A percentile compares a stretch with the other conserved stretches of the same genome.
Conservation (phyloP, 2,888 invertebrate species). For the Ypsolopha scabrella region DNA sequence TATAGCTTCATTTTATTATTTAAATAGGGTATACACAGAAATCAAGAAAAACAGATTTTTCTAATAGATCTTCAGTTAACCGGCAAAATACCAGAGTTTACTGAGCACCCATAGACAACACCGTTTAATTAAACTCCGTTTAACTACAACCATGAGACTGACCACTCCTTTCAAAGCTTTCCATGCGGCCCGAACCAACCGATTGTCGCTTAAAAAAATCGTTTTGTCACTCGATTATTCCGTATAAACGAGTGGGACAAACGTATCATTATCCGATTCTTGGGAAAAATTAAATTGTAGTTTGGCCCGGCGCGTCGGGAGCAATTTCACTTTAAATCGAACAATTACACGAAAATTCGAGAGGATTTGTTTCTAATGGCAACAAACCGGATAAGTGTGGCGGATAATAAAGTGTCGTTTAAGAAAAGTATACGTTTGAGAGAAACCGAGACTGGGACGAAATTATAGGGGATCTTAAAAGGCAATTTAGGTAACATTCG, state of each 20-base stretch:
- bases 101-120: too few species aligned
- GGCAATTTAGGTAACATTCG: slow-evolving; percentile 17
- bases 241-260: slow-evolving; percentile 43
- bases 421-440: slow-evolving; percentile 55
- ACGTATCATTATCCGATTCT: slow-evolving; percentile 52
- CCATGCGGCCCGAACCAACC: slow-evolving; percentile 10
- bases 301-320: slow-evolving; percentile 42
- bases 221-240: slow-evolving; percentile 63
- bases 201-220: slow-evolving; percentile 50
- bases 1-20: too few species aligned
- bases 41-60: too few species aligned
- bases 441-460: slow-evolving; percentile 20
- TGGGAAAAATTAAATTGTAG: slow-evolving; percentile 55
- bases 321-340: slow-evolving; percentile 46
- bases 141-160: slow-evolving; percentile 9
- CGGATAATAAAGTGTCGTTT: slow-evolving; percentile 67
- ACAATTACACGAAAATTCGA: slow-evolving; percentile 31
- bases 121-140: neutral
- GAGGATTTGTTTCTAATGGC: slow-evolving; percentile 54
- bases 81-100: too few species aligned
- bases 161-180: slow-evolving; percentile 7
- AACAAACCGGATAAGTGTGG: slow-evolving; percentile 51
- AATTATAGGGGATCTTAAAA: slow-evolving; percentile 37
- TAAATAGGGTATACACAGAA: too few species aligned
- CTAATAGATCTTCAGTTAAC: too few species aligned